Base-by-base conservation (phyloP, 1,140 invertebrate genomes). In the Bombus waltoni region DNA sequence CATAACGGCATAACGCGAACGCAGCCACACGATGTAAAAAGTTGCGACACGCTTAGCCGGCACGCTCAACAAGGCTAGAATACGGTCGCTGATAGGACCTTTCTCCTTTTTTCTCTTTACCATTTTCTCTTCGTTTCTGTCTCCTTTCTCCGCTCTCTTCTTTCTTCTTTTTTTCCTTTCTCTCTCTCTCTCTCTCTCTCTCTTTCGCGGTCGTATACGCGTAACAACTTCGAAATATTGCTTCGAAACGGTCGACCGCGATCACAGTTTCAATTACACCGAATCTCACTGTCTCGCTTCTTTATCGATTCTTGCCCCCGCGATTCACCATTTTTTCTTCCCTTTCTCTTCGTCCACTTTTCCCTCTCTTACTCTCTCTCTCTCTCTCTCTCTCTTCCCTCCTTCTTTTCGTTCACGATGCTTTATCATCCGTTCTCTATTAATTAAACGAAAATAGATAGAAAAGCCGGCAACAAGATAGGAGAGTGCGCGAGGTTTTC, bases 1-100 rank as follows among this genome's bases (percentile, higher is more conserved):
- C 88, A 85, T 90, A 90, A 89, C 89, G 89, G 86, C 86, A 89
- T 89, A 90, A 89, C 79, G 85, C 81, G 88, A 62, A 70, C 35
- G 79, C 82, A 86, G 77, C 59, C 76, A 86, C 79, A 83, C 83
- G 86, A 90, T 86, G 65, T 85, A 90, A 90, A 90, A 90, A 90
- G 76, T 90, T 85, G 86, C 87, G 89, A 86, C 89, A 90, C 83
- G 88, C 89, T 90, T 87, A 88, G 86, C 80, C 80, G 68, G 66
- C 72, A 85, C 71, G 76, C 38, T 53, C 80, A 70, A 83, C 75
- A 79, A 85, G 72, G 47, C 38, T 79, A 62, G 78, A 68, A 85
- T 90, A 81, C 25, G 38, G 74, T 73, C 82, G 75, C 74, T 88
- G 82, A 87, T 84, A 89, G 73, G 84, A 84, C 75, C 44, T n/a